These are phyloP conservation scores for Corbicula japonica DNA, from an alignment of 2,888 invertebrate genomes.

Conservation along the genomic window DNA sequence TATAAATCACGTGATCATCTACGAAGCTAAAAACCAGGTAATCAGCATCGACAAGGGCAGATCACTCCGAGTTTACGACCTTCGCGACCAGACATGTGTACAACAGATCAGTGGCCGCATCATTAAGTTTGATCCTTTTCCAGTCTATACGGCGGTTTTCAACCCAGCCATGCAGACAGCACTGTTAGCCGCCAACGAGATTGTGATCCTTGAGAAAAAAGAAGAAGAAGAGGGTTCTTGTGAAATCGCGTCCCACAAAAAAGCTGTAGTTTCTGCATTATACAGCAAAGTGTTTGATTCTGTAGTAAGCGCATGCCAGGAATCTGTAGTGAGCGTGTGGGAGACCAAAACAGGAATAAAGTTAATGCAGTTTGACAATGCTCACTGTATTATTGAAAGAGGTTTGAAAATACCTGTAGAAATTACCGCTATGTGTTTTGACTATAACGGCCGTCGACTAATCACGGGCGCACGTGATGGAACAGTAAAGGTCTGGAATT, in stretches of 20 bases:
- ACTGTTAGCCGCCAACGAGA: constrained; percentile 74
- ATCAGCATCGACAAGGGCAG: constrained; percentile 92
- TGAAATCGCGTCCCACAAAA: constrained; percentile 89
- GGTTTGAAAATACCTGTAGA: constrained; percentile 91
- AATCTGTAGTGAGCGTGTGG: constrained; percentile 94
- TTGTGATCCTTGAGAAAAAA: constrained; percentile 72
- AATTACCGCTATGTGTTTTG: constrained; percentile 93
- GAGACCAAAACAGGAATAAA: constrained; percentile 90
- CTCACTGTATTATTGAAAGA: constrained; percentile 90
- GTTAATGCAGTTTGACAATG: constrained; percentile 79
- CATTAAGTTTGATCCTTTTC: constrained; percentile 71
- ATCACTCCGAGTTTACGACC: constrained; percentile 92
- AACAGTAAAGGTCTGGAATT: constrained; percentile 94
- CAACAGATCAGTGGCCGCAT: constrained; percentile 88
- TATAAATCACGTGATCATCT: constrained; percentile 90
- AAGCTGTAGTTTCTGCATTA: constrained; percentile 90
- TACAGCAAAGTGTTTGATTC: constrained; percentile 91
- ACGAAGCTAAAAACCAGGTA: constrained; percentile 90
- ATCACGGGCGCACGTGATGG: constrained; percentile 94
- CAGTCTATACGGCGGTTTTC: constrained; percentile 70
- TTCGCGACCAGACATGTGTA: constrained; percentile 89
- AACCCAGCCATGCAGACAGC: constrained; percentile 71
- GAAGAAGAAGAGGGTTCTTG: constrained; percentile 72
- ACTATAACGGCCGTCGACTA: constrained; percentile 91
- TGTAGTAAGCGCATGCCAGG: constrained; percentile 92